Evolutionary conservation across 2,797 vertebrate species (phyloP), one percentile per base, ranked within the genome.

Genomic region (Halcyon chelicuti): DNA sequence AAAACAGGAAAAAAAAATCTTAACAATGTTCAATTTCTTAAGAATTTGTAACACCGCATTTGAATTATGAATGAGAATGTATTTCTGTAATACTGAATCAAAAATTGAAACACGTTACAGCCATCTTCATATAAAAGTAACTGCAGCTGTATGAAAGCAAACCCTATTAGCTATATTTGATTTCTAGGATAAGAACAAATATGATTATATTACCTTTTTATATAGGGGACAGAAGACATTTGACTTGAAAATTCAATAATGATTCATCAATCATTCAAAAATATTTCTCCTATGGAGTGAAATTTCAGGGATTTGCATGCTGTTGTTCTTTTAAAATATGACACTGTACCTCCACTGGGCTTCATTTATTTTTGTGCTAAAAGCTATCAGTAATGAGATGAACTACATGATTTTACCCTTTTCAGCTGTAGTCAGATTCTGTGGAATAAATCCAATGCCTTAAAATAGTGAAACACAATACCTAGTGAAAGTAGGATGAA

Each of bases 341-440:
- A 61, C 75, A 47, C 66, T 90, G 26, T 79, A 40, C 18, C 8
- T 93, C 57, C 33, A 83, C 37, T 73, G 33, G 22, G 16, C 46
- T 96, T 94, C 9, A 57, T 93, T 88, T 95, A 77, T 92, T 93
- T 94, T 91, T 83, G 66, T 91, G 46, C 62, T 96, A 88, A 97
- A 94, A 96, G 66, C n/a, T 15, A 39, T 92, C 49, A 83, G 31
- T 91, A 49, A 60, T 87, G 33, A 66, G 80, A 74, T 46, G 20
- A 88, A 89, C 61, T 65, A 82, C 72, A 49, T 70, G 5, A 73
- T 94, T 92, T 80, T 72, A 79, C 44, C 29, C 31, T 86, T 88
- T 94, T 91, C 46, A 47, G 63, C 95, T 81, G 79, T 68, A 94
- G 51, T 67, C 39, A 88, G 58, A 81, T 66, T 39, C 16, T 60